Percentiles rank a stretch among this genome's conserved stretches.
Conservation (phyloP, 1,140 invertebrate genomes). For the Galleria mellonella region DNA sequence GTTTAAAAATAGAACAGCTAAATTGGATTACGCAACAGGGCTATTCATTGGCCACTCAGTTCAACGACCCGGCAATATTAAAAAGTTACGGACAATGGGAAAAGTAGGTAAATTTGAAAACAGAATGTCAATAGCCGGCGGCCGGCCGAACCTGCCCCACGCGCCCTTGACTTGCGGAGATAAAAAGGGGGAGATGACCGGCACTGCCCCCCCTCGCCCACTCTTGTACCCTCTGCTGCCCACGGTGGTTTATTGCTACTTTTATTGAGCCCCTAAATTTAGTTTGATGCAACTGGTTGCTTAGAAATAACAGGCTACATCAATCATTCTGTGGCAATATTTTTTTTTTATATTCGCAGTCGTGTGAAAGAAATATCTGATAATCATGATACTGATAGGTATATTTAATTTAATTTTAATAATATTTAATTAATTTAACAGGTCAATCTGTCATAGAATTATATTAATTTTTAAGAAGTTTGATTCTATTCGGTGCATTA, state of each 20-base stretch:
- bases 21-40: slow-evolving; percentile 25
- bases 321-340: too few relatives aligned
- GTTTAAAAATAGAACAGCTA: slow-evolving; percentile 13
- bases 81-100: slow-evolving; percentile 68
- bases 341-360: too few relatives aligned
- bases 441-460: too few relatives aligned
- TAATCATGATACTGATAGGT: too few relatives aligned
- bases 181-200: slow-evolving; percentile 64
- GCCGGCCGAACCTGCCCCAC: slow-evolving; percentile 67
- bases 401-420: too few relatives aligned
- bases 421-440: too few relatives aligned
- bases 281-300: slow-evolving; percentile 22
- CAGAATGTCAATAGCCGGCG: slow-evolving; percentile 70
- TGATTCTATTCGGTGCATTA: too few relatives aligned
- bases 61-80: slow-evolving; percentile 54
- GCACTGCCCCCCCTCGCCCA: slow-evolving; percentile 6
- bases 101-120: slow-evolving; percentile 69
- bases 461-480: too few relatives aligned
- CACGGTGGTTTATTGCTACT: slow-evolving; percentile 30
- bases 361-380: not conserved
- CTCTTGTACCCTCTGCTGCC: slow-evolving; percentile 27
- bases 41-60: slow-evolving; percentile 39
- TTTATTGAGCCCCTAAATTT: slow-evolving; percentile 33
- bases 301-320: not conserved
- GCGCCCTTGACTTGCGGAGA: slow-evolving; percentile 67